Evolutionary conservation across 2,888 invertebrate genomes (phyloP).

Genomic region (Nasonovia ribisnigri): DNA sequence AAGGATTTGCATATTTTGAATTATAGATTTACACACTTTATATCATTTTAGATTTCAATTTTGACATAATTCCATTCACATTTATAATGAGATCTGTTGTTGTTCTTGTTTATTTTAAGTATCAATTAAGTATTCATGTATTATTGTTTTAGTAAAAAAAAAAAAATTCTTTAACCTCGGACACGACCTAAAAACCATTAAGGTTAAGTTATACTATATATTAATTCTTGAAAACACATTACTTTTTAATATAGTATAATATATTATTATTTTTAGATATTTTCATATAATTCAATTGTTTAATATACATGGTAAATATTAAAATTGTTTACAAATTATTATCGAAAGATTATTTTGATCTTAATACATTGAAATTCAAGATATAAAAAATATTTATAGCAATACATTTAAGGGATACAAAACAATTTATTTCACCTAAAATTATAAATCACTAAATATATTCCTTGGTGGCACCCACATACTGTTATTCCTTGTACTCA

Average conservation of each 20-base stretch:
- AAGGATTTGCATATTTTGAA: no score
- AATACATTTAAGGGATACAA: not conserved
- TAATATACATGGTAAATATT: not conserved
- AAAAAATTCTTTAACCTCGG: not conserved
- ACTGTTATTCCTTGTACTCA: constrained; percentile 40
- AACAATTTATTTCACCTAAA: not conserved
- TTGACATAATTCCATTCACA: no score
- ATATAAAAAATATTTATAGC: not conserved
- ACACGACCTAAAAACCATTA: not conserved
- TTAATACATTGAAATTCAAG: not conserved
- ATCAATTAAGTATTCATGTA: not conserved
- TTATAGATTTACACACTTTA: no score
- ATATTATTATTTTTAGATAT: not conserved
- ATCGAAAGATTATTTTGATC: not conserved
- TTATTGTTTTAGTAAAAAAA: not conserved
- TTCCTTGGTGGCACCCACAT: constrained; percentile 51
- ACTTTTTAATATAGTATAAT: not conserved
- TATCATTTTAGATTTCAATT: no score
- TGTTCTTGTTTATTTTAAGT: no score
- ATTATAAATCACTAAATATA: constrained; percentile 62
- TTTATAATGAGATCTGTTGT: no score
- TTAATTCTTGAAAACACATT: not conserved
- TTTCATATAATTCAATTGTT: not conserved
- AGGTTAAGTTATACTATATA: no score
- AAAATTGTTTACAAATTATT: not conserved